Evolutionary conservation across 2,113 vertebrate genomes (phyloP), one percentile per base, ranked within the genome.

Genomic region (Noctilio leporinus): DNA sequence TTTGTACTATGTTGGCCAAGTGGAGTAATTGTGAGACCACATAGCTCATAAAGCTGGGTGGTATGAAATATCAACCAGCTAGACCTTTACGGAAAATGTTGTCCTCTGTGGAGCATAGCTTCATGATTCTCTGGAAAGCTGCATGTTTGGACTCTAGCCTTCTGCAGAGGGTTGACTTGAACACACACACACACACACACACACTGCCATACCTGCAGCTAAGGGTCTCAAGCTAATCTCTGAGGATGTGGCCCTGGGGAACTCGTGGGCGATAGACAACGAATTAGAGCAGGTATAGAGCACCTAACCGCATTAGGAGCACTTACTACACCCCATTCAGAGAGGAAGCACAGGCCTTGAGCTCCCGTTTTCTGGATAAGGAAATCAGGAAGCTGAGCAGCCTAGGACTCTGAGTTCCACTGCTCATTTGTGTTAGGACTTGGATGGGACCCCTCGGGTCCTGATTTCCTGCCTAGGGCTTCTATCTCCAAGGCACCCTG

Each of bases 341-440:
- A 1, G 49, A 38, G 57, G 67, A 55, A 65, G 57, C 28, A 28
- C 15, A 73, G 82, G 33, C n/a, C 49, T 43, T 0, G 2, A 17
- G 38, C 26, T 28, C 17, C 43, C 33, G 1, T 83, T 38, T 55
- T 22, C 64, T 19, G 6, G 38, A 16, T 10, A 19, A 76, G 76
- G 69, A 82, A 49, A n/a, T 19, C 0, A 2, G 24, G 30, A 24
- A 64, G 30, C 87, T 3, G 0, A 3, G 16, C 15, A 24, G 45
- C 28, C 47, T 19, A 38, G 33, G 30, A 43, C 51, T 86, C 69
- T 30, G 45, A 40, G 53, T 10, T 22, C 26, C 33, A 4, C 77
- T 92, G 77, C 38, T 86, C 70, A 62, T 72, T 92, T 91, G 69
- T 43, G 64, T 43, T 84, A 88, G 77, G 38, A 28, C 85, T 72